phyloP scores from a whole-genome alignment of 2,797 vertebrate genomes.

The Phoxinus dragarum region DNA sequence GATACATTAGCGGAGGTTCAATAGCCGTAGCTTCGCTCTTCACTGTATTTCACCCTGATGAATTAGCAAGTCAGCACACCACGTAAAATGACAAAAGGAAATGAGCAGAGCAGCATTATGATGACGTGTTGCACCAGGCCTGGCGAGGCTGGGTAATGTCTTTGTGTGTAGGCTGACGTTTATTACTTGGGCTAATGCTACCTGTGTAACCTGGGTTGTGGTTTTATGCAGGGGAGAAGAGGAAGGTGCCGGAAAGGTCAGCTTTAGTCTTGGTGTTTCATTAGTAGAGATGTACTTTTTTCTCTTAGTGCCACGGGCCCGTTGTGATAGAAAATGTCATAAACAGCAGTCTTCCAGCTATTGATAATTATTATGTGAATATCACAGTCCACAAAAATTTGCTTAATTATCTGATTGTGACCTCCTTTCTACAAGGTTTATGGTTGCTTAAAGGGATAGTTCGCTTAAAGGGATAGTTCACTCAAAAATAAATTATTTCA shows the following conservation, averaged over 20 bases:
- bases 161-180: conserved; percentile 72
- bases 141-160: conserved; percentile 72
- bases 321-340: conserved; percentile 73
- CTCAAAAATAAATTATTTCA: too few relatives aligned
- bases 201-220: conserved; percentile 67
- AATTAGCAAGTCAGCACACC: conserved; percentile 75
- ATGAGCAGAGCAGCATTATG: conserved; percentile 70
- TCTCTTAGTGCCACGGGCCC: conserved; percentile 43
- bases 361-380: conserved; percentile 64
- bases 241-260: conserved; percentile 73
- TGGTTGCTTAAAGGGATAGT: too few relatives aligned
- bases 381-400: not conserved
- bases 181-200: conserved; percentile 71
- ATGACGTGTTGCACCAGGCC: conserved; percentile 67
- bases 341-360: conserved; percentile 73
- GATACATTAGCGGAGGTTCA: conserved; percentile 91
- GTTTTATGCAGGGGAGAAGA: conserved; percentile 60
- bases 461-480: too few relatives aligned
- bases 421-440: not conserved
- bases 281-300: conserved; percentile 70
- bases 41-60: conserved; percentile 77
- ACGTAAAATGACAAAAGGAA: conserved; percentile 55
- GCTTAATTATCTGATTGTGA: not conserved
- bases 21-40: conserved; percentile 68
- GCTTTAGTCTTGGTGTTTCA: conserved; percentile 66